Evolutionary conservation across 1,140 invertebrate genomes (phyloP).

Genomic region (Polypedilum vanderplanki): DNA sequence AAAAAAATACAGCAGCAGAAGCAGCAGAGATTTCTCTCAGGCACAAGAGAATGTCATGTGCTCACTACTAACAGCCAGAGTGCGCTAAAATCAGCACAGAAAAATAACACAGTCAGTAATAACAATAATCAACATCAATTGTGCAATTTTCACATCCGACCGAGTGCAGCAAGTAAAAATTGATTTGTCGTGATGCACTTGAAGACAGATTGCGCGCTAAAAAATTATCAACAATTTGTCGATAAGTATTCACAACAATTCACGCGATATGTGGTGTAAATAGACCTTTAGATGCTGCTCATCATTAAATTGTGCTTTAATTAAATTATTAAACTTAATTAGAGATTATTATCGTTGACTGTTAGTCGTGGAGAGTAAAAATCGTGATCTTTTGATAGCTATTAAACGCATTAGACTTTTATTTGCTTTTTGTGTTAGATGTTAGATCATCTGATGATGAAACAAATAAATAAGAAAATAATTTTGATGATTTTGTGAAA

Average conservation of each 20-base stretch:
- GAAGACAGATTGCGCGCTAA: background rate
- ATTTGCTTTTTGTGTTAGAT: background rate
- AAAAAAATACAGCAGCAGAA: background rate
- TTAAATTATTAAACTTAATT: constrained; percentile 17
- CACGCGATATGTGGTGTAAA: background rate
- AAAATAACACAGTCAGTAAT: background rate
- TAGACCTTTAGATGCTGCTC: background rate
- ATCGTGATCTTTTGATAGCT: background rate
- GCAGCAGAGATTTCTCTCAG: constrained; percentile 3
- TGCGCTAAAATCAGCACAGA: background rate
- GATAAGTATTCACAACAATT: background rate
- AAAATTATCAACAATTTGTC: constrained; percentile 8
- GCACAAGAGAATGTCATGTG: background rate
- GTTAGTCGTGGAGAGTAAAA: background rate
- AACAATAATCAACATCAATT: background rate
- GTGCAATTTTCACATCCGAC: background rate
- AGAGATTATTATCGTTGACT: background rate
- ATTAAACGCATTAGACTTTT: background rate
- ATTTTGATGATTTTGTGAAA: no score
- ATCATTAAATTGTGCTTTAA: background rate
- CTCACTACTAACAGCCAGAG: constrained; percentile 1
- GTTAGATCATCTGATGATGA: background rate
- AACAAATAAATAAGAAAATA: no score
- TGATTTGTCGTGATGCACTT: constrained; percentile 17
- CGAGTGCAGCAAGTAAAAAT: background rate